Evolutionary conservation across 2,113 vertebrate genomes (phyloP), one percentile per base, ranked within the genome.

Genomic region (Malurus elegans): DNA sequence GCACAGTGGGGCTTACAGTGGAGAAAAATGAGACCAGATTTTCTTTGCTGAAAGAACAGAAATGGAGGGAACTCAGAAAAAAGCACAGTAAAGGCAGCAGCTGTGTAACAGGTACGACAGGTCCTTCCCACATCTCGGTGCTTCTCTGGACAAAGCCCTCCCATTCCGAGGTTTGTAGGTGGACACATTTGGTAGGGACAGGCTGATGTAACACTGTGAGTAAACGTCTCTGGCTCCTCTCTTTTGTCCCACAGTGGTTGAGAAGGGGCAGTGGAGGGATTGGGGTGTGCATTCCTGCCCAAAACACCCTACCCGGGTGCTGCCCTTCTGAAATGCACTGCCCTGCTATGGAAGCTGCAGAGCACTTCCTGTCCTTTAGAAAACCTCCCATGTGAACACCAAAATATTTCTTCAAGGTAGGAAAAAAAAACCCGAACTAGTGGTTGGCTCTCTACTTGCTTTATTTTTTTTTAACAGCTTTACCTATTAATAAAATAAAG

Each of bases 251-350:
- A 8, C 16, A 32, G 69, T 0, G 4, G 47, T 47, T 7, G 44
- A 64, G 24, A 70, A 15, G 1, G 0, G 32, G 28, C 10, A 31
- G 17, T 0, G 1, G 8, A 11, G 61, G 24, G 2, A 8, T 3
- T 1, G 0, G 48, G 44, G 4, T 8, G 44, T 20, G n/a, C 29
- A 17, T 2, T 0, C 6, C 38, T 20, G 5, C 45, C 67, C 7
- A 40, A 18, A 38, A 38, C 38, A 38, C 38, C 38, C 38, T 0
- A 0, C 8, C 8, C 2, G 5, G 17, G 17, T 1, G 1, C 65
- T 47, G 61, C 54, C 62, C 34, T 28, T 51, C 42, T 7, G 38
- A 53, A 61, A 40, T 0, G 3, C n/a, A 16, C 44, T 23, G 45
- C 36, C 38, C 18, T 6, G 8, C 48, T 23, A 1, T 2, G 38